Percentiles rank a stretch among this genome's conserved stretches.
phyloP scores from a whole-genome alignment of 2,888 invertebrate genomes.

The Pinctada fucata region DNA sequence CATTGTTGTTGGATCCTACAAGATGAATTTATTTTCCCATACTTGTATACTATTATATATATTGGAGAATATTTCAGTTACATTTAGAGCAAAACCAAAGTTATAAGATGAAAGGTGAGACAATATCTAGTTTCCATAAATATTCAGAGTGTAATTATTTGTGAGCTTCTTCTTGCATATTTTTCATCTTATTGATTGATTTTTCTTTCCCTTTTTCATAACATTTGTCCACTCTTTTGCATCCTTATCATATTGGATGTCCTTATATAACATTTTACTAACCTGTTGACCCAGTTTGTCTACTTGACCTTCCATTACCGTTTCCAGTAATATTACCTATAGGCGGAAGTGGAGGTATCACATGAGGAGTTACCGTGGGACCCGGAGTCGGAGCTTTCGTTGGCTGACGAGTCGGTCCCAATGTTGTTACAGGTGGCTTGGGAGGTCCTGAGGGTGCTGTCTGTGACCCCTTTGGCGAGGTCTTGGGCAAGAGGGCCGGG shows the following conservation, averaged over 20 bases:
- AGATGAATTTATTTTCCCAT: background rate
- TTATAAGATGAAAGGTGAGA: background rate
- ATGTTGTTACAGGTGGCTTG: background rate
- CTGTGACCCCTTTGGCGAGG: too few species aligned
- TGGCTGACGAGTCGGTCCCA: background rate
- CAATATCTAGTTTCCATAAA: too few species aligned
- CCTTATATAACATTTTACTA: too few species aligned
- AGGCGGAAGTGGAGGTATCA: background rate
- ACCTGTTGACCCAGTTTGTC: too few species aligned
- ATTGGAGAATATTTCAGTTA: background rate
- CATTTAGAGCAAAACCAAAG: background rate
- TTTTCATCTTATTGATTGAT: too few species aligned
- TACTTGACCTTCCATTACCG: too few species aligned
- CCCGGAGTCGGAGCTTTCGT: background rate
- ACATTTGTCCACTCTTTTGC: too few species aligned
- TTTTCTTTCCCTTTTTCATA: too few species aligned
- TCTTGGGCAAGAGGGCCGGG: background rate
- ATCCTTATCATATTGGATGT: too few species aligned
- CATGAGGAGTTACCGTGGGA: background rate
- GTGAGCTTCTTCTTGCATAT: too few species aligned
- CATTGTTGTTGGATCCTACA: background rate
- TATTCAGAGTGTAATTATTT: too few species aligned
- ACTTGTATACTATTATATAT: background rate
- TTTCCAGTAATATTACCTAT: too few species aligned
- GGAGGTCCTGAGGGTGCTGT: constrained; percentile 3